These are phyloP conservation scores for Cheiracanthium punctorium DNA, from an alignment of 2,888 invertebrate species.

Conservation along the genomic window DNA sequence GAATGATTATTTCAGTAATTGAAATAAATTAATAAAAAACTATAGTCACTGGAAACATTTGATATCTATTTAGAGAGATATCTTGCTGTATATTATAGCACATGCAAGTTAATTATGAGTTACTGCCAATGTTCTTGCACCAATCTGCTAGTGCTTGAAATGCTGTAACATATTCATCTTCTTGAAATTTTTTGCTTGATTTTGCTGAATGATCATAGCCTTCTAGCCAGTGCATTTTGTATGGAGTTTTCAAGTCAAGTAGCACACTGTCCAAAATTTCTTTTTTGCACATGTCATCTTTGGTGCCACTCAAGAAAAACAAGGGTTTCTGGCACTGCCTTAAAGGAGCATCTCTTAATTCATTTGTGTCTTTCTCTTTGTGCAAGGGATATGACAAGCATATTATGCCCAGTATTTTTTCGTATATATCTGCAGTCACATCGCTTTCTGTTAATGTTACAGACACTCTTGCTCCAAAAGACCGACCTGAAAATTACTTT, in stretches of 20 bases:
- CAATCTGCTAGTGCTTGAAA: constrained; percentile 39
- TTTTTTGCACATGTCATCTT: constrained; percentile 58
- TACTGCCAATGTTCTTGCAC: constrained; percentile 2
- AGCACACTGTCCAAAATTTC: constrained; percentile 19
- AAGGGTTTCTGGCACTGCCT: constrained; percentile 25
- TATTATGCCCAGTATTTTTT: constrained; percentile 44
- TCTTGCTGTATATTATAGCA: no score
- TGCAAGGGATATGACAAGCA: constrained; percentile 56
- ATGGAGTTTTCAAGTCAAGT: constrained; percentile 15
- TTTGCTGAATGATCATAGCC: constrained; percentile 42
- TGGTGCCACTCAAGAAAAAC: constrained; percentile 57
- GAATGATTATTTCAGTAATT: no score
- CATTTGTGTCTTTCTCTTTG: constrained; percentile 2
- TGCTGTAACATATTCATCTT: constrained; percentile 23
- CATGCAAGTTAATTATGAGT: no score
- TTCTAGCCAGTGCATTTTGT: constrained; percentile 42
- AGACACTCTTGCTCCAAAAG: constrained; percentile 60
- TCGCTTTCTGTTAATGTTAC: constrained; percentile 20
- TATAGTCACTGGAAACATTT: no score
- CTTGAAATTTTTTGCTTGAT: constrained; percentile 21
- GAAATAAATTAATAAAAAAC: no score
- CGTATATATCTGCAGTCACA: not conserved
- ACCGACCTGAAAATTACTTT: constrained; percentile 49
- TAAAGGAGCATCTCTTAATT: constrained; percentile 46
- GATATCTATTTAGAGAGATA: no score